Evolutionary conservation across 2,797 vertebrate genomes (phyloP).

Genomic region (Bradypodion pumilum): DNA sequence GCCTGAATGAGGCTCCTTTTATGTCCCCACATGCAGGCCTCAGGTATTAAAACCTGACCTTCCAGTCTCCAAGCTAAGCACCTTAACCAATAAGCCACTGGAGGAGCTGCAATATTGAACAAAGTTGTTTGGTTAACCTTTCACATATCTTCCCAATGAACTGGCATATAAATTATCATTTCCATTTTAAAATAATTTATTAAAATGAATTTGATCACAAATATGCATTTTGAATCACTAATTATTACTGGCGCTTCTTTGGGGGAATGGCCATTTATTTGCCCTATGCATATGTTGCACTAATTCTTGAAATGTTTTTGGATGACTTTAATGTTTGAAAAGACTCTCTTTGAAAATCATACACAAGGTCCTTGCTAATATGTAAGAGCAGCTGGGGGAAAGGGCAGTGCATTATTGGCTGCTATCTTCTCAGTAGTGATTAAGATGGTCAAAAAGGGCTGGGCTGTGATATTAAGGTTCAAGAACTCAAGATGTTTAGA

Average conservation of each 20-base stretch:
- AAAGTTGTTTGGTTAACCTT: constrained; percentile 72
- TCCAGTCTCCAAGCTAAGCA: no score
- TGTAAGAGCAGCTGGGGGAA: no score
- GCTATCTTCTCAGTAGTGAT: not conserved
- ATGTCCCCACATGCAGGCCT: no score
- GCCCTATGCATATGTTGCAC: constrained; percentile 59
- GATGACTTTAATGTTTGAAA: no score
- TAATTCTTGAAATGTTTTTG: constrained; percentile 60
- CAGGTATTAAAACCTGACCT: no score
- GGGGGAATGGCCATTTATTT: constrained; percentile 64
- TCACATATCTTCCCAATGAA: constrained; percentile 67
- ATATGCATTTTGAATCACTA: constrained; percentile 73
- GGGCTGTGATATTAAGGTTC: not conserved
- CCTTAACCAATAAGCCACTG: no score
- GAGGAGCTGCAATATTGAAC: no score
- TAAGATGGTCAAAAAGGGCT: not conserved
- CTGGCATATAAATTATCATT: constrained; percentile 70
- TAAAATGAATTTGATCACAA: constrained; percentile 72
- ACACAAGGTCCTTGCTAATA: not conserved
- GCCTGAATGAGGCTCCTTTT: no score
- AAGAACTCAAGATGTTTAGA: no score
- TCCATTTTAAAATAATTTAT: constrained; percentile 72
- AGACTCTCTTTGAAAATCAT: no score
- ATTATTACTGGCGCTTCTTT: constrained; percentile 70
- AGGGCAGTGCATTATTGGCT: not conserved